Evolutionary conservation across 2,113 vertebrate species (phyloP).

Genomic region (Brienomyrus longianalis): DNA sequence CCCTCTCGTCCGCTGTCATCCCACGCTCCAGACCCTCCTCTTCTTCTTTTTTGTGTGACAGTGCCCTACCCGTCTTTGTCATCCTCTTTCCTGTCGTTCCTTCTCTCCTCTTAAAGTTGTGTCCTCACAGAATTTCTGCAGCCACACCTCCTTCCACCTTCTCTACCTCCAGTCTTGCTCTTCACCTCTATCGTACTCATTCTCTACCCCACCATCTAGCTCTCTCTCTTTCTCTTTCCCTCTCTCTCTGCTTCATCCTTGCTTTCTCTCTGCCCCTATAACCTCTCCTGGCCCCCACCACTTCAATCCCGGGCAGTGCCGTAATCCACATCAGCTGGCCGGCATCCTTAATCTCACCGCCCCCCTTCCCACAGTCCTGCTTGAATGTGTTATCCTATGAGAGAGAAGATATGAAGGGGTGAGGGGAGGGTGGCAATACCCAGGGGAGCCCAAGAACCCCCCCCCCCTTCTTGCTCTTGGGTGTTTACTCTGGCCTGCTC

Average conservation of each 20-base stretch:
- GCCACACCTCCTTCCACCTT: neutral
- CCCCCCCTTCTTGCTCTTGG: no score
- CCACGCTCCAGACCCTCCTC: neutral
- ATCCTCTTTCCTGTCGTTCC: neutral
- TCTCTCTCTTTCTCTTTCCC: neutral
- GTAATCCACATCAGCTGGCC: conserved; percentile 67
- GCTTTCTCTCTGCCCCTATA: conserved; percentile 2
- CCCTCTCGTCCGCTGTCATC: neutral
- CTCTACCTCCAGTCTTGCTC: neutral
- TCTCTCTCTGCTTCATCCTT: neutral
- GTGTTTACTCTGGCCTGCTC: neutral
- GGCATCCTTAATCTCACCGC: conserved; percentile 65
- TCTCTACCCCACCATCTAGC: neutral
- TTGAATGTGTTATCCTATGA: neutral
- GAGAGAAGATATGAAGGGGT: conserved; percentile 26
- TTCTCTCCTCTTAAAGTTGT: neutral
- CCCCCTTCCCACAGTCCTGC: conserved; percentile 31
- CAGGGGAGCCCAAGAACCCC: no score
- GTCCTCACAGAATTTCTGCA: neutral
- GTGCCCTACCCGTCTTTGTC: neutral
- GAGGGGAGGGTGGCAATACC: neutral
- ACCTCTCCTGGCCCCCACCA: conserved; percentile 31
- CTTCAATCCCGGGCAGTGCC: conserved; percentile 50
- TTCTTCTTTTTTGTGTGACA: neutral
- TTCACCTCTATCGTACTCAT: neutral